phyloP scores from a whole-genome alignment of 2,113 vertebrate species.

The Brienomyrus brachyistius region DNA sequence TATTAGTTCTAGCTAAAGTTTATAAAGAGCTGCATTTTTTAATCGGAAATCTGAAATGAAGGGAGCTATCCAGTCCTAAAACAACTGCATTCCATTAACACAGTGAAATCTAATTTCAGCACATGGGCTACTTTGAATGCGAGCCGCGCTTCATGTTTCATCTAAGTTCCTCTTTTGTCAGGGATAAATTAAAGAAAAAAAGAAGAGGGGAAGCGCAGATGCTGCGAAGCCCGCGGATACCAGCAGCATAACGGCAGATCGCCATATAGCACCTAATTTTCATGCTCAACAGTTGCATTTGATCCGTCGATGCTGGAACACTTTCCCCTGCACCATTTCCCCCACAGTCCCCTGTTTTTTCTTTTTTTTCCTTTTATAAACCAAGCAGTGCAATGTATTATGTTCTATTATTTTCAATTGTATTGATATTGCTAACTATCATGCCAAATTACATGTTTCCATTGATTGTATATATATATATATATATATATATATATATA shows the following conservation, averaged over 20 bases:
- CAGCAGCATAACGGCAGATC: background rate
- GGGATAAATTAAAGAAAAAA: background rate
- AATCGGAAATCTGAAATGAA: background rate
- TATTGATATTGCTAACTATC: background rate
- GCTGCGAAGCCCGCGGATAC: background rate
- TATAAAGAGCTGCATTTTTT: background rate
- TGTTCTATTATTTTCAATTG: background rate
- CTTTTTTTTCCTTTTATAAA: background rate
- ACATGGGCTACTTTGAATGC: constrained; percentile 31
- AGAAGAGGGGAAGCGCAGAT: background rate
- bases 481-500: background rate
- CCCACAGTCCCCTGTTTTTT: too few relatives aligned
- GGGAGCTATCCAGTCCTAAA: constrained; percentile 35
- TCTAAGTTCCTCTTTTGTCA: constrained; percentile 35
- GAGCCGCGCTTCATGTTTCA: constrained; percentile 32
- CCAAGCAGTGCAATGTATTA: background rate
- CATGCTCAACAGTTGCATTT: constrained; percentile 41
- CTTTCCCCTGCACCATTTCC: background rate
- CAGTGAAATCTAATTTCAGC: constrained; percentile 13
- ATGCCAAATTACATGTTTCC: background rate
- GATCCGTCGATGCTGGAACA: background rate
- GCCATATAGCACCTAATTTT: background rate
- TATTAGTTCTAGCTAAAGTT: background rate
- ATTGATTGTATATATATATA: background rate
- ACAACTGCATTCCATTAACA: constrained; percentile 21